Base-by-base conservation (phyloP, 2,797 vertebrate genomes). In the Typhlichthys subterraneus region DNA sequence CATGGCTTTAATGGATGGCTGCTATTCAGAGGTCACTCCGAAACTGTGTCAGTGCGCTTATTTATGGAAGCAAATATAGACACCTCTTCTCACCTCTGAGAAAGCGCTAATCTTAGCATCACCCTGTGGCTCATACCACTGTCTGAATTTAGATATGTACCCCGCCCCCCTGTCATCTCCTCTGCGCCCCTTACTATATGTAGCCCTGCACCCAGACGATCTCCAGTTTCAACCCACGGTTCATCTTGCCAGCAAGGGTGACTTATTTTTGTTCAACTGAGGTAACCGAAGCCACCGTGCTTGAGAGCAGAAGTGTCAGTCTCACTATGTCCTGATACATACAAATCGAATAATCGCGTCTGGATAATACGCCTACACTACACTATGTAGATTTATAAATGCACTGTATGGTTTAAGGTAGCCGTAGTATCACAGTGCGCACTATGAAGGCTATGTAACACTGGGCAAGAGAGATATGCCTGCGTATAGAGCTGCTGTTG, bases 21-120 rank as follows among this genome's bases (percentile, higher is more conserved):
- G 72, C 73, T 72, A 67, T 66, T 76, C 77, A 87, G 80, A 71
- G 75, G 82, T 81, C 82, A 75, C 59, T 65, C 79, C 84, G 72
- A 87, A 92, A 91, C 75, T 87, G 91, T 89, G 87, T 90, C 87
- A 89, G 69, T 81, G 76, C 85, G 83, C 87, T 80, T 92, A 92
- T 93, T 91, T 91, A 86, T 87, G 88, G 86, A 76, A 77, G 79
- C 81, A 89, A 88, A 93, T 91, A 91, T 86, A 90, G 85, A 89
- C 77, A 81, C 81, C 78, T 79, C 77, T 91, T 90, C 87, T 92
- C 89, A 89, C 84, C 88, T 89, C 86, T 83, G 85, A 86, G 85
- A 89, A 87, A 76, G 59, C 62, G 70, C 87, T 90, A 92, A 87
- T 85, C 90, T 92, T 93, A 93, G 92, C 70, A 70, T 73, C 80